Evolutionary conservation across 2,888 invertebrate genomes (phyloP).

Genomic region (Arctia plantaginis): DNA sequence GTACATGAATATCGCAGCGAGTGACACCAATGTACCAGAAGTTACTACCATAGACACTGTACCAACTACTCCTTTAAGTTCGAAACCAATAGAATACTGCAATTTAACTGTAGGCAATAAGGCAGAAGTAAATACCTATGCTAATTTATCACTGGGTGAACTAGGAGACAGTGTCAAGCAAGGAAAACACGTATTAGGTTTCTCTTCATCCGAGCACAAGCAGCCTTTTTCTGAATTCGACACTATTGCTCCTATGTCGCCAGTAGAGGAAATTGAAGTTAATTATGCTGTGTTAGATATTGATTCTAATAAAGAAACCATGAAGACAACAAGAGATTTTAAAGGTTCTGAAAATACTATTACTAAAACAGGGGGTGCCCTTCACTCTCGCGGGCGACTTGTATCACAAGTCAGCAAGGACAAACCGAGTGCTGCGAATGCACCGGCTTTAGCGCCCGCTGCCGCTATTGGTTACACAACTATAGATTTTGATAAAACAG

Average conservation of each 20-base stretch:
- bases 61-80: conserved; percentile 74
- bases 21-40: conserved; percentile 62
- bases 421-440: conserved; percentile 54
- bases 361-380: conserved; percentile 70
- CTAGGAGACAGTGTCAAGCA: conserved; percentile 68
- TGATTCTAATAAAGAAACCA: conserved; percentile 84
- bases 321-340: conserved; percentile 55
- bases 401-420: conserved; percentile 75
- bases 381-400: conserved; percentile 68
- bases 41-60: conserved; percentile 62
- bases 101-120: conserved; percentile 70
- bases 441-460: conserved; percentile 86
- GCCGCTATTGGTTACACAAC: conserved; percentile 91
- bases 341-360: conserved; percentile 70
- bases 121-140: conserved; percentile 75
- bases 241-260: conserved; percentile 76
- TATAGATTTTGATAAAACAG: conserved; percentile 97
- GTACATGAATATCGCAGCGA: conserved; percentile 80
- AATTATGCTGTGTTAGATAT: conserved; percentile 94
- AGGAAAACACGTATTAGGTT: conserved; percentile 60
- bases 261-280: conserved; percentile 80
- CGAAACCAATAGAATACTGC: conserved; percentile 77
- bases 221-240: conserved; percentile 81
- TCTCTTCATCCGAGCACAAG: conserved; percentile 62
- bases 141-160: conserved; percentile 77